Base-by-base conservation (phyloP, 1,140 invertebrate species). In the Pachyrhynchus sulphureomaculatus region DNA sequence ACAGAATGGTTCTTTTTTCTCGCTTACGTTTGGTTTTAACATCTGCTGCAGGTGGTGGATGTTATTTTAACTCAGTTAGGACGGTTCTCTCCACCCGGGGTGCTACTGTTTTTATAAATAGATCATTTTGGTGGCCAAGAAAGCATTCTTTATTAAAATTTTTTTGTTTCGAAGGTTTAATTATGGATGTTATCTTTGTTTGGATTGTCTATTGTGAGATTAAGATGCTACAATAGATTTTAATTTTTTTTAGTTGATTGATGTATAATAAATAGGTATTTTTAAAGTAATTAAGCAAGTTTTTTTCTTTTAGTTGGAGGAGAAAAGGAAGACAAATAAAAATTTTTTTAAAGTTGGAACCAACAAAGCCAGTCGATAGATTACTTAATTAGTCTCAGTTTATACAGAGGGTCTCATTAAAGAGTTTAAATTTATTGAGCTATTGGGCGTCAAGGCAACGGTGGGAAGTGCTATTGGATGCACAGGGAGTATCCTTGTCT, bases 31-130 rank as follows among this genome's bases (percentile, higher is more conserved):
- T 18, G 36, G 34, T 42, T 24, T 21, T 21, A 24, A 18, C 51
- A 54, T 54, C 51, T 54, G 51, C 51, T 13, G 51, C 51, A 54
- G 51, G 51, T 54, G 51, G 51, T 21, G 39, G 36, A 32, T 42
- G 51, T 54, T 54, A 54, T 23, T 36, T 52, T 32, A 9, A 20
- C 42, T 10, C 4, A 24, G 42, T 45, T 24, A 13, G 21, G 15
- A 32, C 4, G 24, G n/a, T 13, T n/a, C 13, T n/a, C 13, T 39
- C 23, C 13, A 54, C 51, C 51, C 51, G 21, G 32, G 51, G 51
- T 54, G 51, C 51, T 54, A 54, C 51, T 54, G 51, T 54, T 54
- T 54, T 51, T 54, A 48, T 48, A 48, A 48, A 48, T 48, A 48
- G 45, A 48, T 29, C 45, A 48, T 48, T 20, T 23, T 29, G 26